Evolutionary conservation across 2,888 invertebrate species (phyloP).

Genomic region (Brachylomia viminalis): DNA sequence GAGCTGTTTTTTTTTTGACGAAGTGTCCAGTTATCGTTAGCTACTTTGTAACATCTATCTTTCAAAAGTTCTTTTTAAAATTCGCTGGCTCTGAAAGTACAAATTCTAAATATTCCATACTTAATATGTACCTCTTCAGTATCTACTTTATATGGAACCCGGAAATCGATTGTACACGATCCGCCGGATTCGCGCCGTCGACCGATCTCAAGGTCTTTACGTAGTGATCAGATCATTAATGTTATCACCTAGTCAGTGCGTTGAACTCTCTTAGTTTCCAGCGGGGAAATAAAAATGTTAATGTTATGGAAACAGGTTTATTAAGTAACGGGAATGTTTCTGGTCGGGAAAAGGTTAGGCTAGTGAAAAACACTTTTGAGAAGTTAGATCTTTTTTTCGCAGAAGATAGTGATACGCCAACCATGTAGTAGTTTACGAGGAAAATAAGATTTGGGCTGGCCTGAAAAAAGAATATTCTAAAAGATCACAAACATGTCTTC

Average conservation of each 20-base stretch:
- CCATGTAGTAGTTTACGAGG: background rate
- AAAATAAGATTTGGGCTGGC: background rate
- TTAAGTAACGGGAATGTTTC: background rate
- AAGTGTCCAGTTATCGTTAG: background rate
- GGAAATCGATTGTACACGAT: constrained; percentile 34
- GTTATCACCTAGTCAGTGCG: constrained; percentile 22
- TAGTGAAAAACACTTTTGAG: background rate
- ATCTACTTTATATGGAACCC: constrained; percentile 9
- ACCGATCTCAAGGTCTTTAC: constrained; percentile 26
- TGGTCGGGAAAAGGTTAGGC: background rate
- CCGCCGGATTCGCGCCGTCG: background rate
- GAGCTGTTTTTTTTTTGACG: background rate
- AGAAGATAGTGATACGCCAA: background rate
- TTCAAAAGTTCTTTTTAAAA: background rate
- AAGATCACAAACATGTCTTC: background rate
- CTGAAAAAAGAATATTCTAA: background rate
- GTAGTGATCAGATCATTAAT: constrained; percentile 8
- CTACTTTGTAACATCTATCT: background rate
- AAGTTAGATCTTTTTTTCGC: background rate
- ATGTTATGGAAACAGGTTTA: background rate
- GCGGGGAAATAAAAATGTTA: background rate
- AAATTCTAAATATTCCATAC: background rate
- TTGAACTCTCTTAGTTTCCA: constrained; percentile 31
- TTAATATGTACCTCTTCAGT: background rate
- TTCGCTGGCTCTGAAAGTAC: background rate